These are phyloP conservation scores for Ceratina calcarata DNA, from an alignment of 1,140 invertebrate genomes.

Conservation along the genomic window DNA sequence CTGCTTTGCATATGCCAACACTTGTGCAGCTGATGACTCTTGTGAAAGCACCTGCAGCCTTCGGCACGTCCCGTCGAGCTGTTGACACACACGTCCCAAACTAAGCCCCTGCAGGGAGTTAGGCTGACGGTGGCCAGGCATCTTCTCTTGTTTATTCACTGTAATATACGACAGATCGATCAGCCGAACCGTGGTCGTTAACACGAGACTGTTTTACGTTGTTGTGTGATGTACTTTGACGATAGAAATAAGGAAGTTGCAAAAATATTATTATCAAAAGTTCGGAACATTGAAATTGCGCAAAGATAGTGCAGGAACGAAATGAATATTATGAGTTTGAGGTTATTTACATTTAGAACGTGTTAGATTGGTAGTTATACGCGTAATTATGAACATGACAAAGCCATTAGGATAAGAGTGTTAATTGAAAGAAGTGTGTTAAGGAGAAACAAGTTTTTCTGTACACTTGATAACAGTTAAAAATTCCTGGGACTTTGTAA, in stretches of 20 bases:
- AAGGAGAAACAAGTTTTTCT: slow-evolving; percentile 20
- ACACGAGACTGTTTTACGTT: no score
- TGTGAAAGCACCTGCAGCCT: slow-evolving; percentile 77
- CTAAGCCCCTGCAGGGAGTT: slow-evolving; percentile 75
- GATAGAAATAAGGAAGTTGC: not conserved
- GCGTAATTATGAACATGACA: not conserved
- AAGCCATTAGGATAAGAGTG: slow-evolving; percentile 1
- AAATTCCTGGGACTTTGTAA: not conserved
- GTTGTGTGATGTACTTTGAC: not conserved
- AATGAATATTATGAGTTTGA: slow-evolving; percentile 4
- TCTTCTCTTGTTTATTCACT: slow-evolving; percentile 71
- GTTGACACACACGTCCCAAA: slow-evolving; percentile 76
- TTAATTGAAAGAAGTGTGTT: not conserved
- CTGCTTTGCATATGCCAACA: slow-evolving; percentile 73
- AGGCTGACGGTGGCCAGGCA: slow-evolving; percentile 80
- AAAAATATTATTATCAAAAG: not conserved
- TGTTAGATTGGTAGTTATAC: not conserved
- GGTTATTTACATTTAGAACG: slow-evolving; percentile 25
- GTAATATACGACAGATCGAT: slow-evolving; percentile 32
- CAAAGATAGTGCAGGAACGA: no score
- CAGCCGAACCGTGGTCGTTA: not conserved
- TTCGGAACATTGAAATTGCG: no score
- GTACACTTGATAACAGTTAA: not conserved
- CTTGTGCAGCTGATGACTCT: slow-evolving; percentile 76
- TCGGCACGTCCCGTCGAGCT: slow-evolving; percentile 77